These are phyloP conservation scores for Scatophagus argus DNA, from an alignment of 2,113 vertebrate species.

Conservation along the genomic window DNA sequence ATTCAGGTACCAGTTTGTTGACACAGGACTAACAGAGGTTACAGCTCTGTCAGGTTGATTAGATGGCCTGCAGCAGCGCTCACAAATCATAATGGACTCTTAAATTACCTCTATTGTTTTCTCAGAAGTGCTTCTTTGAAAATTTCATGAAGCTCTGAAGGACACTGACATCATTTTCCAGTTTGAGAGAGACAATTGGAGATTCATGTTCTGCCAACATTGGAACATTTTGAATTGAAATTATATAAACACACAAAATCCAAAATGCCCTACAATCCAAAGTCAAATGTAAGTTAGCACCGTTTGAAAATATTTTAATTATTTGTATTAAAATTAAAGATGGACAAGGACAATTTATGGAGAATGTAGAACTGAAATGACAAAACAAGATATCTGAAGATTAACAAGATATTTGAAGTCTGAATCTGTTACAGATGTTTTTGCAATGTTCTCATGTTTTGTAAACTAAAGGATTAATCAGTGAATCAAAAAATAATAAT, in stretches of 20 bases:
- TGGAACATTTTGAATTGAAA: neutral
- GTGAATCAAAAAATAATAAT: neutral
- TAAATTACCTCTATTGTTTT: constrained; percentile 14
- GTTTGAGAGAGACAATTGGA: constrained; percentile 2
- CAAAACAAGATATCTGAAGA: neutral
- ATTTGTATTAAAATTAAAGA: neutral
- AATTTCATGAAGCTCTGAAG: constrained; percentile 36
- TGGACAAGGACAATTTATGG: too few relatives aligned
- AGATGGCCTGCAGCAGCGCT: constrained; percentile 4
- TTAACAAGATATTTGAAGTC: too few relatives aligned
- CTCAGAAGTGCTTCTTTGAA: constrained; percentile 31
- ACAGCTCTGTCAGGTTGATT: constrained; percentile 1
- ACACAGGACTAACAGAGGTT: constrained; percentile 23
- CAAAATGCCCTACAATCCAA: neutral
- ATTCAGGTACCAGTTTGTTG: constrained; percentile 19
- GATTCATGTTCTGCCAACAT: neutral
- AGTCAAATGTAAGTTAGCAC: neutral
- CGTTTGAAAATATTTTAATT: too few relatives aligned
- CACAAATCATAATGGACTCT: constrained; percentile 31
- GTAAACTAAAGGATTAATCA: neutral
- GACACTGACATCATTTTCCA: constrained; percentile 5
- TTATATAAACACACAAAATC: neutral
- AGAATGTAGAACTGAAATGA: too few relatives aligned
- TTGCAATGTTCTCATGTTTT: neutral
- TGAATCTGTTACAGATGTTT: neutral